Percentiles rank a stretch among this genome's conserved stretches.
Evolutionary conservation across 2,797 vertebrate genomes (phyloP).

Genomic region (Pelodytes ibericus): DNA sequence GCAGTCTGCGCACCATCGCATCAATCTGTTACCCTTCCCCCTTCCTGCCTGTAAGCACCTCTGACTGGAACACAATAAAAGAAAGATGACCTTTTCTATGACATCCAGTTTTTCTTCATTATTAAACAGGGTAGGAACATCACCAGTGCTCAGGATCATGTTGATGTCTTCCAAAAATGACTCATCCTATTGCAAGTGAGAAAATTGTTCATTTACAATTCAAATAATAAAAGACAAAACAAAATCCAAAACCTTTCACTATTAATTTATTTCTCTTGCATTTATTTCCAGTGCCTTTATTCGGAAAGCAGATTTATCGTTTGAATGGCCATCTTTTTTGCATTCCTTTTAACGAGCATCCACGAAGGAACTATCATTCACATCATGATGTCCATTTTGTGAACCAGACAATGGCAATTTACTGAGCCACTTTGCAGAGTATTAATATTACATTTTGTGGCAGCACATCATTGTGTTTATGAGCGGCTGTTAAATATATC

Average conservation of each 20-base stretch:
- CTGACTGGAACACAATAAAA: constrained; percentile 54
- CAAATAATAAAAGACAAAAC: constrained; percentile 62
- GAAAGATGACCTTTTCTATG: constrained; percentile 62
- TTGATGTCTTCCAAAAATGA: constrained; percentile 66
- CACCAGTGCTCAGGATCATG: constrained; percentile 51
- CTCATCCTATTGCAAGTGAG: constrained; percentile 63
- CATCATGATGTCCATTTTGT: constrained; percentile 70
- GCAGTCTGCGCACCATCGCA: constrained; percentile 20
- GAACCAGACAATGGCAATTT: constrained; percentile 72
- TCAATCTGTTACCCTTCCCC: constrained; percentile 23
- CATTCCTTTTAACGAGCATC: constrained; percentile 68
- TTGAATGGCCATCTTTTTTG: constrained; percentile 66
- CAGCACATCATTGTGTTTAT: constrained; percentile 67
- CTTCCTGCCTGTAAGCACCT: constrained; percentile 33
- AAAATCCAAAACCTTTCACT: constrained; percentile 58
- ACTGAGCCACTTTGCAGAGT: constrained; percentile 65
- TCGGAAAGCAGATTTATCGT: constrained; percentile 67
- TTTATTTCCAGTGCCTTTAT: constrained; percentile 59
- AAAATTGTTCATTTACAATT: constrained; percentile 65
- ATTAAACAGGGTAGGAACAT: constrained; percentile 61
- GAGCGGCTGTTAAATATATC: constrained; percentile 66
- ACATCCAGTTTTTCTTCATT: constrained; percentile 67
- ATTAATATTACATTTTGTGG: constrained; percentile 71
- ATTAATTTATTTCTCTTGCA: constrained; percentile 62
- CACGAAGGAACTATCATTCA: constrained; percentile 73